Evolutionary conservation across 1,140 invertebrate genomes (phyloP).

Genomic region (Hermetia illucens): DNA sequence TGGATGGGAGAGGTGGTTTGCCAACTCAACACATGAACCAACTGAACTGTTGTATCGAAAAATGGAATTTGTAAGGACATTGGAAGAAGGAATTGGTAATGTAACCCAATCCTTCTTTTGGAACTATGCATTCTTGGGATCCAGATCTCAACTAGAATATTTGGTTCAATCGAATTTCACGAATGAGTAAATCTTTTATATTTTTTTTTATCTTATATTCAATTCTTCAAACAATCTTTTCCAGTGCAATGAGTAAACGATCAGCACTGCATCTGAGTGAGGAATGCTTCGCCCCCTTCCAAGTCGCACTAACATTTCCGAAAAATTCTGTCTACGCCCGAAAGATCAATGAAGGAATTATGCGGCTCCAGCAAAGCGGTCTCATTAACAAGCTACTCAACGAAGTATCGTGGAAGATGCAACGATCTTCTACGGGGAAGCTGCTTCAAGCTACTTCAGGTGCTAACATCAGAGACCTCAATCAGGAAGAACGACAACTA

Average conservation of each 20-base stretch:
- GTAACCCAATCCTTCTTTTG: slow-evolving; percentile 54
- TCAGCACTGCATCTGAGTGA: slow-evolving; percentile 49
- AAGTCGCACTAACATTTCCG: slow-evolving; percentile 44
- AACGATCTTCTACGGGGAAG: slow-evolving; percentile 40
- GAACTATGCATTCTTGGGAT: slow-evolving; percentile 57
- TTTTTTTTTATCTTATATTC: slow-evolving; percentile 5
- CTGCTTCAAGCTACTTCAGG: slow-evolving; percentile 35
- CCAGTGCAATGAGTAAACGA: slow-evolving; percentile 35
- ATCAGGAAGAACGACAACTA: slow-evolving; percentile 47
- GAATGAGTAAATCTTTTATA: slow-evolving; percentile 30
- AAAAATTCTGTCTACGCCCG: slow-evolving; percentile 42
- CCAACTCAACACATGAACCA: slow-evolving; percentile 41
- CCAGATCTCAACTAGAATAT: slow-evolving; percentile 47
- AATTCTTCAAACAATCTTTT: slow-evolving; percentile 11
- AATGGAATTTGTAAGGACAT: slow-evolving; percentile 45
- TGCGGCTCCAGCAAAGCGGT: slow-evolving; percentile 44
- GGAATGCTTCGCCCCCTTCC: slow-evolving; percentile 54
- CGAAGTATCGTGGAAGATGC: slow-evolving; percentile 53
- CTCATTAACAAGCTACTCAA: slow-evolving; percentile 44
- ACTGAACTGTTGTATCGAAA: slow-evolving; percentile 44
- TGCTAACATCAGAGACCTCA: slow-evolving; percentile 19
- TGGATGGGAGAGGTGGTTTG: slow-evolving; percentile 53
- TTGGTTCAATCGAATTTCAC: slow-evolving; percentile 52
- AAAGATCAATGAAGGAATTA: slow-evolving; percentile 40
- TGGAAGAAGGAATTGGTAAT: slow-evolving; percentile 49